A percentile compares a stretch with the other conserved stretches of the same genome.
Evolutionary conservation across 2,888 invertebrate genomes (phyloP).

Genomic region (Mechanitis messenoides): DNA sequence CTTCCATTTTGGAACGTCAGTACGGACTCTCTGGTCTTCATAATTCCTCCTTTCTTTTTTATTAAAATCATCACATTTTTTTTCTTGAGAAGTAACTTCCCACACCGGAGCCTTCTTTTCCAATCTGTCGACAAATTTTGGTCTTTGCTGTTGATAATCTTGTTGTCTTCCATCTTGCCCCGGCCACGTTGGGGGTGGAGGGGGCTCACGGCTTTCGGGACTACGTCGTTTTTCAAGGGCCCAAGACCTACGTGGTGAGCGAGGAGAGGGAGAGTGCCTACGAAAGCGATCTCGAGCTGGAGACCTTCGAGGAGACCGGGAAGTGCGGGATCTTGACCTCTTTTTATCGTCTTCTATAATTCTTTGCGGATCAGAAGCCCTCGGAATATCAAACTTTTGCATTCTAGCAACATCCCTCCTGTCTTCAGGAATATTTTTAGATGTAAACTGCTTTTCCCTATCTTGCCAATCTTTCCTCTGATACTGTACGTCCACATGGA

Average conservation of each 20-base stretch:
- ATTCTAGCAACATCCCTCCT: conserved; percentile 39
- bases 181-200: conserved; percentile 63
- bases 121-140: conserved; percentile 34
- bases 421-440: conserved; percentile 36
- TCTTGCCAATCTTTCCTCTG: conserved; percentile 48
- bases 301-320: conserved; percentile 57
- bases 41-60: conserved; percentile 18
- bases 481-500: conserved; percentile 45
- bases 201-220: conserved; percentile 49
- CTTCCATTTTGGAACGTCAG: conserved; percentile 26
- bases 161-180: conserved; percentile 38
- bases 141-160: conserved; percentile 26
- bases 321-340: conserved; percentile 39
- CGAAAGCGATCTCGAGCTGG: conserved; percentile 53
- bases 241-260: conserved; percentile 64
- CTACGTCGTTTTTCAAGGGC: conserved; percentile 61
- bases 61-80: conserved; percentile 20
- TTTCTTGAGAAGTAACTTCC: conserved; percentile 26
- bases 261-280: conserved; percentile 56
- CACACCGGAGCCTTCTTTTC: conserved; percentile 32
- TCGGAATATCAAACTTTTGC: conserved; percentile 33
- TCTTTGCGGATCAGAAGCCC: conserved; percentile 29
- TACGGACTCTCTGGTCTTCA: conserved; percentile 25
- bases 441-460: conserved; percentile 35
- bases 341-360: conserved; percentile 31